A percentile compares a stretch with the other conserved stretches of the same genome.
These are phyloP conservation scores for Phoeniculus purpureus DNA, from an alignment of 2,797 vertebrate genomes.

Conservation along the genomic window DNA sequence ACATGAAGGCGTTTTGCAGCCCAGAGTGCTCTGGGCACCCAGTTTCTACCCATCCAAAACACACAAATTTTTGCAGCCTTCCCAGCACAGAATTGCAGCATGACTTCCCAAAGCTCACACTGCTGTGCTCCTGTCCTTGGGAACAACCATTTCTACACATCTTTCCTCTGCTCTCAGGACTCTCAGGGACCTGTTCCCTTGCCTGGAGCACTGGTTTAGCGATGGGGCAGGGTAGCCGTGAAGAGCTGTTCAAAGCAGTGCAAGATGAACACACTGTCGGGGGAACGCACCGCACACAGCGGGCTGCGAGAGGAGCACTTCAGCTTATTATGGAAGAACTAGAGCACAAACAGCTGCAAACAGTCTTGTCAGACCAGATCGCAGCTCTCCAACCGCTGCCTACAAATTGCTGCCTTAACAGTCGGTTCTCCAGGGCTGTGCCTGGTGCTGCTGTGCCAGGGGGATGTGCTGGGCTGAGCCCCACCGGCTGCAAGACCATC, in stretches of 20 bases:
- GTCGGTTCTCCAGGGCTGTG: background rate
- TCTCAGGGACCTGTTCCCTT: background rate
- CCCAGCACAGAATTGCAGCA: background rate
- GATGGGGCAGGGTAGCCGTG: background rate
- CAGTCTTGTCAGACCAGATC: background rate
- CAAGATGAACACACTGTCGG: background rate
- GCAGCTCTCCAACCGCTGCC: rapidly evolving
- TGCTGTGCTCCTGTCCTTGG: too few species aligned
- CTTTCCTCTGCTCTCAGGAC: background rate
- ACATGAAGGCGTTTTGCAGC: background rate
- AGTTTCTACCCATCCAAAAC: background rate
- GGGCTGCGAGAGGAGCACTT: background rate
- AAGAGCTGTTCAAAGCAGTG: background rate
- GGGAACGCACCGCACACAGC: background rate
- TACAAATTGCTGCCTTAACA: background rate
- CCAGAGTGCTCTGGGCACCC: background rate
- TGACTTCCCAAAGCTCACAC: background rate
- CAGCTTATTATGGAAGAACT: background rate
- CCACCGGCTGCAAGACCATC: background rate
- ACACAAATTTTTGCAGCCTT: background rate
- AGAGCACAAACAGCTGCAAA: background rate
- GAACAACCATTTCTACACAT: background rate
- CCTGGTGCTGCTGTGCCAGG: background rate
- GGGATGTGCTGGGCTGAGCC: rapidly evolving
- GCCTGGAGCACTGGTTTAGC: background rate